Percentiles rank a stretch among this genome's conserved stretches.
Conservation (phyloP, 92 coral and sea anemone genomes). For the Phenganax marumi region DNA sequence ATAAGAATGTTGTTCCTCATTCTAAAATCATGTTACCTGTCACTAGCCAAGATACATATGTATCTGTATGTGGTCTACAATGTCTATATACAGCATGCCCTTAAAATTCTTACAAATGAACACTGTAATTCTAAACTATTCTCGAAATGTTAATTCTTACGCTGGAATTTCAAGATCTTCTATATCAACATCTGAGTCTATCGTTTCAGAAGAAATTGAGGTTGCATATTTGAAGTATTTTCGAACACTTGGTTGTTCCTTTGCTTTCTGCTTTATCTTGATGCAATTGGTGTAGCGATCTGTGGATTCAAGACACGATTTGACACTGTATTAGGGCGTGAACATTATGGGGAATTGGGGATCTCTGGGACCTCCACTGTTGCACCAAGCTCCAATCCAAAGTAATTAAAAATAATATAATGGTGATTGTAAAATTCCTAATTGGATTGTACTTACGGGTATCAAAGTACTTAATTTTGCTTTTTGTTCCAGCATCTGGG, state of each 20-base stretch:
- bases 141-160: background rate
- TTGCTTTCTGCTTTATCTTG: background rate
- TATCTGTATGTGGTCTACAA: no score
- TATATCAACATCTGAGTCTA: background rate
- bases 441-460: constrained; percentile 12
- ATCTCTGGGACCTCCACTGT: background rate
- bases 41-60: no score
- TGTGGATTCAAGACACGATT: background rate
- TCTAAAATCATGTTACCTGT: no score
- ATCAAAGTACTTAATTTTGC: constrained; percentile 2
- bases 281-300: background rate
- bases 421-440: background rate
- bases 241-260: constrained; percentile 5
- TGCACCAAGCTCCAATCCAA: background rate
- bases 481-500: background rate
- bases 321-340: background rate
- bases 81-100: no score
- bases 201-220: background rate
- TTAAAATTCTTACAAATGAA: no score
- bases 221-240: constrained; percentile 4
- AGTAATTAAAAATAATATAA: background rate
- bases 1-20: no score
- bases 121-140: no score
- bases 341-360: no score
- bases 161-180: background rate